These are phyloP conservation scores for Ctenochaetus hawaiiensis DNA, from an alignment of 2,797 vertebrate species.

Conservation along the genomic window DNA sequence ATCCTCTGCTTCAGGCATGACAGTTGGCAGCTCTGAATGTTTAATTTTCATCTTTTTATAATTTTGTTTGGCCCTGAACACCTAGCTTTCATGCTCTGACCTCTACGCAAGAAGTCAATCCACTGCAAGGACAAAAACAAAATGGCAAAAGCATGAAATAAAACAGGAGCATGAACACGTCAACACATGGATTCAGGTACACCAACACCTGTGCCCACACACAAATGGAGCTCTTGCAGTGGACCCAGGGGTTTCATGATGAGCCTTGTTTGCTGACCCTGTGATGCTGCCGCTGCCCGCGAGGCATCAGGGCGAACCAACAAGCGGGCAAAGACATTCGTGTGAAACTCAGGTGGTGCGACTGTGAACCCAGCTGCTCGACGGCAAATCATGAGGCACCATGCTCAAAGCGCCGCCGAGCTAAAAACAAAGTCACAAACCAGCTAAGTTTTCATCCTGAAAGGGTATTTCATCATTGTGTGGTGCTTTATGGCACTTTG, in stretches of 20 bases:
- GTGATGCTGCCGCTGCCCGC: conserved; percentile 49
- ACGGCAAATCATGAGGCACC: conserved; percentile 54
- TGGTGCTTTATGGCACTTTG: not conserved
- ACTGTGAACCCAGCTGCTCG: conserved; percentile 72
- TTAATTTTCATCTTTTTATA: conserved; percentile 48
- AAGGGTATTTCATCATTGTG: not conserved
- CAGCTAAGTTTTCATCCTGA: conserved; percentile 7
- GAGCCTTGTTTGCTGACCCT: conserved; percentile 33
- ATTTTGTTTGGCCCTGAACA: conserved; percentile 26
- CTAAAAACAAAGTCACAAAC: conserved; percentile 44
- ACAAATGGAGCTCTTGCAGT: conserved; percentile 23
- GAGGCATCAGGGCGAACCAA: conserved; percentile 61
- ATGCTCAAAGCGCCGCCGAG: conserved; percentile 54
- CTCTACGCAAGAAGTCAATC: conserved; percentile 6
- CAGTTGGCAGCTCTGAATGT: conserved; percentile 62
- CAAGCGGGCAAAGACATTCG: conserved; percentile 42
- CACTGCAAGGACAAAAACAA: not conserved
- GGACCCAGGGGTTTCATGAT: conserved; percentile 50
- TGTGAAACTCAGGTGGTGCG: conserved; percentile 77
- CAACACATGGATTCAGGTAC: conserved; percentile 30
- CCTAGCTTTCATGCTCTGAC: conserved; percentile 14
- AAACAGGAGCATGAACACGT: conserved; percentile 32
- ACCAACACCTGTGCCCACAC: conserved; percentile 62
- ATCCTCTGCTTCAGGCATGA: conserved; percentile 55
- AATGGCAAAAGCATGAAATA: conserved; percentile 37